Conservation (phyloP, 2,797 vertebrate genomes). For the Lithobates sylvaticus region DNA sequence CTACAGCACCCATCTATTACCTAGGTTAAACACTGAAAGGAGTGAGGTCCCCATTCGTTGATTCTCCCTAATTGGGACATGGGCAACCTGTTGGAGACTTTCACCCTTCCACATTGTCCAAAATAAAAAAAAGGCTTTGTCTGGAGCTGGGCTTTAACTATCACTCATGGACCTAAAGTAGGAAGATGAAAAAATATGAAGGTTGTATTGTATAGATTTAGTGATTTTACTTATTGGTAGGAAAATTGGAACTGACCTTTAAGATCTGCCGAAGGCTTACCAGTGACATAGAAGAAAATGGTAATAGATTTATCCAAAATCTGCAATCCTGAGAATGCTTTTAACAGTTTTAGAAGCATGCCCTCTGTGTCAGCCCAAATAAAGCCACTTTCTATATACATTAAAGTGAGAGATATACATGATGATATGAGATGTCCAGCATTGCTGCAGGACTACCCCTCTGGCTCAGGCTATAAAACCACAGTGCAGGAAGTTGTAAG, state of each 20-base stretch:
- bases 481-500: conserved; percentile 14
- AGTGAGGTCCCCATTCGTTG: no score
- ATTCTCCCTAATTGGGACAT: no score
- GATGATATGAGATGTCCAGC: conserved; percentile 27
- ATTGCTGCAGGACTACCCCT: conserved; percentile 26
- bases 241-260: no score
- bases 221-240: neutral
- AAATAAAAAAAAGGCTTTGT: neutral
- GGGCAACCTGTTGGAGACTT: no score
- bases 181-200: neutral
- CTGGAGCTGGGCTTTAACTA: neutral
- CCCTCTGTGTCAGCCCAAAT: neutral
- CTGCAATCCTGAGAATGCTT: conserved; percentile 12
- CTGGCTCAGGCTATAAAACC: conserved; percentile 19
- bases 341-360: neutral
- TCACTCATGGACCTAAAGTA: neutral
- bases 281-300: neutral
- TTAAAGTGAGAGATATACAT: neutral
- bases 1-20: no score
- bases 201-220: neutral
- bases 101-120: no score
- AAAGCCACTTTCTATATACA: neutral
- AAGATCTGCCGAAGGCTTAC: no score
- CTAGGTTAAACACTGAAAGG: no score
- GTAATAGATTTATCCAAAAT: neutral